Base-by-base conservation (phyloP, 2,797 vertebrate genomes). In the Bryconaethiops microstoma region DNA sequence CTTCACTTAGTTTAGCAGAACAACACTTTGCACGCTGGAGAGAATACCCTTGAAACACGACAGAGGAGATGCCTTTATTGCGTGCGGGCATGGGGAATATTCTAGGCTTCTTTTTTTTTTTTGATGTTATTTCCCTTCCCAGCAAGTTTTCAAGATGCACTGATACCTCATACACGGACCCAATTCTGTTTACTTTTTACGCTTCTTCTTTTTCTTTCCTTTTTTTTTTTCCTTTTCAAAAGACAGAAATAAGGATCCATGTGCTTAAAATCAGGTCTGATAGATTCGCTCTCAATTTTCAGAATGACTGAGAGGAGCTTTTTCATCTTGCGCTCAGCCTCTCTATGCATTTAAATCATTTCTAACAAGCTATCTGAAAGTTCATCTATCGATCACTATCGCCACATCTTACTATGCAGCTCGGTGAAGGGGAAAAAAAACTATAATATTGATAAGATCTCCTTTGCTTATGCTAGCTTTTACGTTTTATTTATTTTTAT, bases 321-420 rank as follows among this genome's bases (percentile, higher is more conserved):
- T 86, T 74, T 81, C 76, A 83, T 87, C 83, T 87, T 82, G 50
- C 42, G n/a, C 70, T 55, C 79, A 35, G 63, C 74, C 48, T 69
- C 63, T 82, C 67, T 67, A 83, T 87, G 78, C 84, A 72, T 79
- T 85, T 57, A 72, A 88, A 87, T 85, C 4, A 84, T 77, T 84
- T 85, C 86, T 82, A 84, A 87, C 84, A 83, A 77, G 74, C 77
- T 84, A 87, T 80, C 83, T 85, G 67, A 86, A 88, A 86, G 74
- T 85, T 87, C 81, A 87, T 85, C 85, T 81, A 81, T 67, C 16
- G 40, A 89, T 87, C 83, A 59, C 83, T 84, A 87, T 83, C 77
- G 78, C 72, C 80, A 84, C 85, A 87, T 81, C 86, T 91, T 89
- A 85, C 84, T 73, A 91, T 93, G 90, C 89, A 80, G 45, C 79